A percentile compares a stretch with the other conserved stretches of the same genome.
These are phyloP conservation scores for Coluber constrictor DNA, from an alignment of 2,797 vertebrate species.

Conservation along the genomic window DNA sequence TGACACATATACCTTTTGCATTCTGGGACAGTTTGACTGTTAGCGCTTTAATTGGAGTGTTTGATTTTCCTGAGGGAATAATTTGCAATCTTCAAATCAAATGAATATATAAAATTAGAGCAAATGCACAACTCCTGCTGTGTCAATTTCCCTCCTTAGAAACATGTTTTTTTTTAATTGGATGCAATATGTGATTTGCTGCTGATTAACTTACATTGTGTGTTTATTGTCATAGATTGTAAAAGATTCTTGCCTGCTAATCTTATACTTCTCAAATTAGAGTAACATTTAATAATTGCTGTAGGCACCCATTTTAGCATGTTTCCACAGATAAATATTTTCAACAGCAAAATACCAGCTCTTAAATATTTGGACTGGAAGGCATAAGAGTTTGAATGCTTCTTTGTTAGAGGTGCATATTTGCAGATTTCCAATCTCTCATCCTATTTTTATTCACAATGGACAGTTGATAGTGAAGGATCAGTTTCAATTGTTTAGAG, in stretches of 20 bases:
- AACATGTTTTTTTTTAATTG: not conserved
- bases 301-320: not conserved
- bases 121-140: constrained; percentile 27
- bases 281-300: not conserved
- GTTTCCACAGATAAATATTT: not conserved
- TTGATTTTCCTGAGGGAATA: constrained; percentile 6
- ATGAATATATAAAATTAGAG: constrained; percentile 6
- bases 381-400: not conserved
- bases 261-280: not conserved
- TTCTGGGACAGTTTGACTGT: constrained; percentile 4
- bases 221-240: not conserved
- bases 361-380: not conserved
- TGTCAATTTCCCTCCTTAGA: not conserved
- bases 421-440: not conserved
- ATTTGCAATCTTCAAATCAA: constrained; percentile 21
- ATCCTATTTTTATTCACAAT: not conserved
- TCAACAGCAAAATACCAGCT: not conserved
- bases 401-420: not conserved
- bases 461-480: not conserved
- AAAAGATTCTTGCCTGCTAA: not conserved
- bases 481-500: not conserved
- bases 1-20: not conserved
- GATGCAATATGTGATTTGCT: not conserved
- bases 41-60: constrained; percentile 6
- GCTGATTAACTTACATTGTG: not conserved